A percentile compares a stretch with the other conserved stretches of the same genome.
These are phyloP conservation scores for Orthonevra nobilis DNA, from an alignment of 2,888 invertebrate genomes.

Conservation along the genomic window DNA sequence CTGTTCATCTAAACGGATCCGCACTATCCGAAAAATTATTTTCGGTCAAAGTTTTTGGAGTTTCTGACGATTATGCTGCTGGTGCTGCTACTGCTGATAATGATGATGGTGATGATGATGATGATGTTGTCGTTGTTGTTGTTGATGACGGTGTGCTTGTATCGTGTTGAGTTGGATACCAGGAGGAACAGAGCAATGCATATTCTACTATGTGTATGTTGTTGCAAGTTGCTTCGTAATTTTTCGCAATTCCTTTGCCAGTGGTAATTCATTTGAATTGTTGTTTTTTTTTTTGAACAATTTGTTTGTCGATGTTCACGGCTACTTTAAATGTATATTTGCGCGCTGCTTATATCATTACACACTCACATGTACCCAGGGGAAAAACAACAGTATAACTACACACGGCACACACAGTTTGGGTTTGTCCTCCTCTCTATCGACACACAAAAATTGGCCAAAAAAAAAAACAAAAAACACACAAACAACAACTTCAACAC, in stretches of 20 bases:
- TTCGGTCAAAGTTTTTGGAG: conserved; percentile 78
- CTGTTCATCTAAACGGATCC: conserved; percentile 80
- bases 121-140: no score
- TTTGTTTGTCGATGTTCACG: conserved; percentile 68
- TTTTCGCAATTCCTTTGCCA: conserved; percentile 62
- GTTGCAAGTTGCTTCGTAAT: conserved; percentile 71
- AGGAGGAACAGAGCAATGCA: conserved; percentile 62
- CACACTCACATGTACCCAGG: conserved; percentile 63
- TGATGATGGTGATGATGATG: conserved; percentile 50
- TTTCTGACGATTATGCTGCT: conserved; percentile 68
- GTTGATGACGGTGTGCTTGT: no score
- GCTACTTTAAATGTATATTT: conserved; percentile 69
- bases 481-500: conserved; percentile 69
- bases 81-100: no score
- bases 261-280: conserved; percentile 71
- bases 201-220: conserved; percentile 71
- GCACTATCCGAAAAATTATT: conserved; percentile 79
- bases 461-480: conserved; percentile 62
- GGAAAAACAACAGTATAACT: conserved; percentile 50
- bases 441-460: conserved; percentile 70
- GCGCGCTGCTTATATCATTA: conserved; percentile 65
- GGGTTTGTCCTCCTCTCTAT: conserved; percentile 71
- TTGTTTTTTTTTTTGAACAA: conserved; percentile 56
- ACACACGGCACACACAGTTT: conserved; percentile 63
- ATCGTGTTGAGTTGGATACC: no score